Evolutionary conservation across 1,140 invertebrate species (phyloP), one percentile per base, ranked within the genome.

Genomic region (Cyclargus thomasi): DNA sequence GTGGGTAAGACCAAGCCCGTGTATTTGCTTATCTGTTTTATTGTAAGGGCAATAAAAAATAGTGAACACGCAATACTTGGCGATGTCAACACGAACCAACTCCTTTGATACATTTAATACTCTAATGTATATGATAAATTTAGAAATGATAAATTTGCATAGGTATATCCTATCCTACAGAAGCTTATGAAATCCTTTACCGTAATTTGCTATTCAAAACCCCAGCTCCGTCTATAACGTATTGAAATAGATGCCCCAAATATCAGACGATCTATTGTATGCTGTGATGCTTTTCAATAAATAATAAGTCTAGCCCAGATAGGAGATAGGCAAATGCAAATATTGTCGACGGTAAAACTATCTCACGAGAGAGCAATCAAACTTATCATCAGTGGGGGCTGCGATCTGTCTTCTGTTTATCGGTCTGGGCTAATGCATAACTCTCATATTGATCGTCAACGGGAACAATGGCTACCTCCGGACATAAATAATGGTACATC

Each of bases 1-100:
- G 64, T 39, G 47, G 29, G 23, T 47, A 65, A 17, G 47, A 65
- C 64, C 64, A 53, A 47, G 64, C 64, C 64, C 53, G 39, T 47
- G 39, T 53, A 55, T 55, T 59, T 21, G 64, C 64, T 65, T 53
- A 65, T 65, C 64, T 65, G 21, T 65, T 65, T 65, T 65, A 65
- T 65, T 53, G 23, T 18, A 18, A 59, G 20, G 47, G 63, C 18
- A 21, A 22, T 22, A 53, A 64, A 20, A 65, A 53, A 65, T 53
- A 65, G 17, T 65, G 53, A 65, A 53, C 64, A 65, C 64, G 64
- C 64, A 23, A 65, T 53, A 53, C 53, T 65, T 29, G 35, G 10
- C 47, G 21, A 47, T 35, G 20, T 20, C 36, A 36, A 22, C 63
- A 64, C 63, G 63, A 64, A 64, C 53, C 7, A 20, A 17, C 20